A percentile compares a stretch with the other conserved stretches of the same genome.
These are phyloP conservation scores for Metaphire vulgaris DNA, from an alignment of 1,140 invertebrate genomes.

Conservation along the genomic window DNA sequence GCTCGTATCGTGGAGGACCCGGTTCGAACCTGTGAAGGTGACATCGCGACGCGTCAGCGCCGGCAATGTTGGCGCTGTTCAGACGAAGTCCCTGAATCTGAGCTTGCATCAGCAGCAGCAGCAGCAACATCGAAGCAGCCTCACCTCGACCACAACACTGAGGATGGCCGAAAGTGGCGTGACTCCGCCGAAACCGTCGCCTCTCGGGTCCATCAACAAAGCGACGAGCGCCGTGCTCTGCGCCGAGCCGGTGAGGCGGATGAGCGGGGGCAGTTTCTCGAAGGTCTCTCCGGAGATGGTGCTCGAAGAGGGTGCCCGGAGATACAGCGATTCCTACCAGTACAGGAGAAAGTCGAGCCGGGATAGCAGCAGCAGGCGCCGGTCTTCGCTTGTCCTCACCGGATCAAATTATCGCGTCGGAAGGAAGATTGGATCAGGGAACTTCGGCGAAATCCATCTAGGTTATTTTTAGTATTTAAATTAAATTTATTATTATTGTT, in stretches of 20 bases:
- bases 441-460: conserved; percentile 16
- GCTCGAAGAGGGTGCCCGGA: neutral
- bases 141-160: too few species aligned
- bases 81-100: too few species aligned
- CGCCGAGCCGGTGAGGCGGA: neutral
- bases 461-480: conserved; percentile 10
- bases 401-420: conserved; percentile 11
- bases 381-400: neutral
- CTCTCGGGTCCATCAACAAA: too few species aligned
- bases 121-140: too few species aligned
- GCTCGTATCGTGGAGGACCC: too few species aligned
- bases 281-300: neutral
- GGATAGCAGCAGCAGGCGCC: neutral
- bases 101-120: too few species aligned
- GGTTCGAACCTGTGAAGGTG: too few species aligned
- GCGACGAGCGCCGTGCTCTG: too few species aligned
- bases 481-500: conserved; percentile 1
- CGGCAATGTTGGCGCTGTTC: too few species aligned
- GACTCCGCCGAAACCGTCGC: too few species aligned
- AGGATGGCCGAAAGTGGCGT: too few species aligned
- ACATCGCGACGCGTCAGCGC: too few species aligned
- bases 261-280: neutral
- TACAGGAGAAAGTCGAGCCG: neutral
- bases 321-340: neutral
- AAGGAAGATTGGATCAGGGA: conserved; percentile 18